Base-by-base conservation (phyloP, 2,797 vertebrate genomes). In the Dryobates pubescens region DNA sequence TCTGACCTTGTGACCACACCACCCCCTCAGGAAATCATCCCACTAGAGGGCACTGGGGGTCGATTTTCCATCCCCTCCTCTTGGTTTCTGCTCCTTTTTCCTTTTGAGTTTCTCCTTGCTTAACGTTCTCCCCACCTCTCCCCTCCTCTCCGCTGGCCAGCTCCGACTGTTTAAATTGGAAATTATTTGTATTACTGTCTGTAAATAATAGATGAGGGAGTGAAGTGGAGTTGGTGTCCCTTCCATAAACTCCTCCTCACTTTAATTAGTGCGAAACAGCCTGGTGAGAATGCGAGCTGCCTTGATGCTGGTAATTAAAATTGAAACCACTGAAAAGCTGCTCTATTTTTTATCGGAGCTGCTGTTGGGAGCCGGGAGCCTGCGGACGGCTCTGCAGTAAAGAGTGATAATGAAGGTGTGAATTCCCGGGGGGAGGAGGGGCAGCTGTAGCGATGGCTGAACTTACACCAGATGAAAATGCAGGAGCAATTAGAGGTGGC, bases 321-420 rank as follows among this genome's bases (percentile, higher is more conserved):
- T 98, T 98, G 98, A 99, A 99, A 98, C 98, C 98, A 98, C 97
- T 97, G 98, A 98, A 98, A 96, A 95, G 98, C 98, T 98, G 98
- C 98, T 98, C 98, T 98, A 98, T 99, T 98, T 97, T 99, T 98
- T 99, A 99, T 98, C 98, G 97, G 98, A 97, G 98, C 98, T 98
- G 98, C 98, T 98, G 98, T 98, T 98, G 97, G 97, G 98, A 98
- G 98, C 98, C 82, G 97, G 98, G 98, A 98, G 98, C 98, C 98
- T 97, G 97, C 97, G 98, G 98, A 98, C 98, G 98, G 98, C 98
- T 98, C 97, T 98, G 98, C 98, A 98, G 99, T 99, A 99, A 99
- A 99, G 98, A 99, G 98, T 98, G 98, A 98, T 99, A 99, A 99
- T 99, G 98, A 99, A 99, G 98, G 98, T 99, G 98, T 98, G 98